Evolutionary conservation across 2,113 vertebrate genomes (phyloP).

Genomic region (Benthochromis sp.): DNA sequence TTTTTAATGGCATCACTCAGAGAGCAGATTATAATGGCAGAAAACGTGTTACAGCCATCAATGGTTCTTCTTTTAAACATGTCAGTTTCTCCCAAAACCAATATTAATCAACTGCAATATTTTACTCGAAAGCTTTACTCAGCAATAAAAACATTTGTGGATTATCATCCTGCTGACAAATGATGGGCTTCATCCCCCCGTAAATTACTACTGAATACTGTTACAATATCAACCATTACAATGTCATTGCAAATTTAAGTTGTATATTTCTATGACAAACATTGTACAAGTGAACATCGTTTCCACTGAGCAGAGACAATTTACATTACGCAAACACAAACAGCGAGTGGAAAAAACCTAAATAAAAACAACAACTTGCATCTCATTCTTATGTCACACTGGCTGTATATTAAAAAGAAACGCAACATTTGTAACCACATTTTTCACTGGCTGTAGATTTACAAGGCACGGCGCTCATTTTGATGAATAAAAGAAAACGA

Average conservation of each 20-base stretch:
- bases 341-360: neutral
- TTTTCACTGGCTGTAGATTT: neutral
- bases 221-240: neutral
- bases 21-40: neutral
- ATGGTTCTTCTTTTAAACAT: neutral
- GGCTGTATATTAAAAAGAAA: neutral
- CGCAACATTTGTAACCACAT: neutral
- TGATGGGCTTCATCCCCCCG: neutral
- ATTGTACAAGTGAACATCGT: neutral
- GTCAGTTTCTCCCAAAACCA: neutral
- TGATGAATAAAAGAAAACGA: neutral
- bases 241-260: neutral
- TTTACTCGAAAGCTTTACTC: neutral
- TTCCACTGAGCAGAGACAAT: neutral
- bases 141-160: neutral
- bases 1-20: constrained; percentile 15
- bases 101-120: neutral
- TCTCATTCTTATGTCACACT: neutral
- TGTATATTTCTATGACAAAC: neutral
- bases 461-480: neutral
- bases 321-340: neutral
- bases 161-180: neutral
- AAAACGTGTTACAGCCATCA: neutral
- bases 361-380: neutral
- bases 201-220: neutral